Evolutionary conservation across 1,140 invertebrate genomes (phyloP), one percentile per base, ranked within the genome.

Genomic region (Drosophila ironensis): DNA sequence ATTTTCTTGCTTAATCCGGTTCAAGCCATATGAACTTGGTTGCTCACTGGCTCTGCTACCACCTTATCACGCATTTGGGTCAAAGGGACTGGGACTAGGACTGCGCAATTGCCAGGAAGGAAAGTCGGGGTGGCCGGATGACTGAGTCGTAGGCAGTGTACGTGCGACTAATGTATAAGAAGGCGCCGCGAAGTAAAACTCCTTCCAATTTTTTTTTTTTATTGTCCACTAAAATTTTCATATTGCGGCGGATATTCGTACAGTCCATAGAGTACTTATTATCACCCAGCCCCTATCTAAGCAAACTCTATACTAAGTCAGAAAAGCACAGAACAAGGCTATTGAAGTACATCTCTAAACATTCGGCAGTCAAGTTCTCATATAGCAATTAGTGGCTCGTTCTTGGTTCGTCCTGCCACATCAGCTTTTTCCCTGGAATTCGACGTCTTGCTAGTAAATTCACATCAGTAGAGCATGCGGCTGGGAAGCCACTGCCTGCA

Each of bases 1-100:
- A 84, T 86, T 84, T 84, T 84, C 80, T 68, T 86, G 60, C 74
- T 80, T 86, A 84, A 84, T 84, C 80, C 78, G 80, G 80, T 80
- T 67, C 80, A 74, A 77, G 80, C 72, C 66, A 63, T 70, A 70
- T 59, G 70, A 86, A 70, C 78, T 74, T 63, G 59, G 64, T 67
- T 63, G 80, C 20, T 5, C 20, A 2, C 20, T 2, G 33, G 33
- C 33, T 6, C 14, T 52, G 22, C 52, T 25, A 35, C 37, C 51
- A 41, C 37, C 51, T 45, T 67, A 61, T 14, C 20, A 60, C 70
- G 52, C 70, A 78, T 80, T 57, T 84, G 73, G 78, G 78, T 82
- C 73, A 84, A 82, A 77, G 68, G 53, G 76, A 69, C 37, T n/a
- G n/a, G n/a, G n/a, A n/a, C n/a, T n/a, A 73, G 14, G 38, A 19